Percentiles rank a stretch among this genome's conserved stretches.
These are phyloP conservation scores for Lycaon pictus DNA, from an alignment of 2,113 vertebrate genomes.

Conservation along the genomic window DNA sequence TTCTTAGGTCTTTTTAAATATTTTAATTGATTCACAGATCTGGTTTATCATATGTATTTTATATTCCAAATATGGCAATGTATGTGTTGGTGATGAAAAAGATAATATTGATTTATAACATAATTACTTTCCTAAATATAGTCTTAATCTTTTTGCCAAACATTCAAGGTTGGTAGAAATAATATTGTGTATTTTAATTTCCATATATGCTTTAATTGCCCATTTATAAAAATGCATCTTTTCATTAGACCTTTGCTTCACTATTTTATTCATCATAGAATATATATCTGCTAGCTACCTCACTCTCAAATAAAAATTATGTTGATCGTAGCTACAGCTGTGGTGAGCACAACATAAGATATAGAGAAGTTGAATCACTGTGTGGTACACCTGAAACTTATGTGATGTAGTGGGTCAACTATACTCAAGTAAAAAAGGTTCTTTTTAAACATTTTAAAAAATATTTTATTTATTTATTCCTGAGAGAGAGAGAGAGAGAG, in stretches of 20 bases:
- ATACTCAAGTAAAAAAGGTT: too few relatives aligned
- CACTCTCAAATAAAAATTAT: not conserved
- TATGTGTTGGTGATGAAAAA: not conserved
- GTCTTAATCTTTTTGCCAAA: not conserved
- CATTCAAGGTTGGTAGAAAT: not conserved
- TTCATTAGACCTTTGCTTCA: not conserved
- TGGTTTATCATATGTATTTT: not conserved
- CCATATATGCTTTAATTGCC: not conserved
- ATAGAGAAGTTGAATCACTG: not conserved
- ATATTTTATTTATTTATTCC: too few relatives aligned
- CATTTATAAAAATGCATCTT: not conserved
- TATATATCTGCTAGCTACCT: not conserved
- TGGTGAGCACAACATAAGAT: not conserved
- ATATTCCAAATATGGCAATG: accelerated
- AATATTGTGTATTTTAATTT: not conserved
- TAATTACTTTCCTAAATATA: not conserved
- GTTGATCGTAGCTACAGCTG: not conserved
- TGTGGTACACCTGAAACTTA: not conserved
- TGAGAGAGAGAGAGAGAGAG: too few relatives aligned
- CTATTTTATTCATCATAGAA: not conserved
- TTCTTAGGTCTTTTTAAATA: not conserved
- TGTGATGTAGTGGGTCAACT: not conserved
- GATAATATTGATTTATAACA: not conserved
- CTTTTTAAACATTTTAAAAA: not conserved
- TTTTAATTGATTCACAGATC: not conserved